phyloP scores from a whole-genome alignment of 2,113 vertebrate species.

The Nesogale talazaci region DNA sequence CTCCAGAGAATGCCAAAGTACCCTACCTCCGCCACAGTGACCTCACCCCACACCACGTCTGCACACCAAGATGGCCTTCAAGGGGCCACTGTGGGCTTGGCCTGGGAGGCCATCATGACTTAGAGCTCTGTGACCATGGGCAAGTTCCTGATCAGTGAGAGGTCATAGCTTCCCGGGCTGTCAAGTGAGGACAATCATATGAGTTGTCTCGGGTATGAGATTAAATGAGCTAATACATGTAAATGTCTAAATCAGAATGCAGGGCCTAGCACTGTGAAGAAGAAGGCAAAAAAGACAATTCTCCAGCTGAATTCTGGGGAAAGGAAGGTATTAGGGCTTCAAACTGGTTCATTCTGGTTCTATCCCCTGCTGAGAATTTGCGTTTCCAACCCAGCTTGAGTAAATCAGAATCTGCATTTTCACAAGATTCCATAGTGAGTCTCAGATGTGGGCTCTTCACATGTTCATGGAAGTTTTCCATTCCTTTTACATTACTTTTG shows the following conservation, averaged over 20 bases:
- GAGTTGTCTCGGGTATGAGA: background rate
- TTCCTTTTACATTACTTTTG: no score
- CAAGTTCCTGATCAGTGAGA: background rate
- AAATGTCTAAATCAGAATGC: background rate
- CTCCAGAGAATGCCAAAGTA: background rate
- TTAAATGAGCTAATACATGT: background rate
- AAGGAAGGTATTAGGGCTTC: background rate
- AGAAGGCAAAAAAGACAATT: no score
- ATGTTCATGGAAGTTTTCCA: no score
- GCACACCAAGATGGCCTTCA: background rate
- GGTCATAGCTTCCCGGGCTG: background rate
- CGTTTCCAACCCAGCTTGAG: no score
- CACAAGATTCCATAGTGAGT: no score
- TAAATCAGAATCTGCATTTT: no score
- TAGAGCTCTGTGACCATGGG: background rate
- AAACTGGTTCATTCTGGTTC: no score
- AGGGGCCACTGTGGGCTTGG: background rate
- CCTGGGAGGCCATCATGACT: background rate
- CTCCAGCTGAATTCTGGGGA: background rate
- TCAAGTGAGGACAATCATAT: background rate
- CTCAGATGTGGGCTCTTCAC: no score
- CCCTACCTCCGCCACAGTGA: background rate
- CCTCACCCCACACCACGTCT: background rate
- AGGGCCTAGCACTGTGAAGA: accelerated
- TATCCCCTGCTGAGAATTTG: no score